Conservation (phyloP, 2,888 invertebrate genomes). For the Agonopterix heracliana region DNA sequence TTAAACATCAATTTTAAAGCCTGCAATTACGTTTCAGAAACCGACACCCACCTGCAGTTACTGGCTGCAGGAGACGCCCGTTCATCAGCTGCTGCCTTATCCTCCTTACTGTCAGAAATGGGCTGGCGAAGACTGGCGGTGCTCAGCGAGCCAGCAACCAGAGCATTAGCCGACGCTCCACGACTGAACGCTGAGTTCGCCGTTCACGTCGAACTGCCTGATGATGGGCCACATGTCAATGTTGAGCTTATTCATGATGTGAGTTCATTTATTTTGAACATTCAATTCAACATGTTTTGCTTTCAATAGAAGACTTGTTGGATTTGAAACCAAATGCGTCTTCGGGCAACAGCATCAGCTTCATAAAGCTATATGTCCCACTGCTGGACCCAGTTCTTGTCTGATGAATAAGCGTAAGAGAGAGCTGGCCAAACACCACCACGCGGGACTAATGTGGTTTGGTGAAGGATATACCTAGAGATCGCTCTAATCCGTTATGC, state of each 20-base stretch:
- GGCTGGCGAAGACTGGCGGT: conserved; percentile 50
- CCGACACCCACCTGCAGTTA: conserved; percentile 17
- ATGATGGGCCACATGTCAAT: conserved; percentile 28
- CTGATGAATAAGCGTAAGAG: too few relatives aligned
- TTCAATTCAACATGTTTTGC: neutral
- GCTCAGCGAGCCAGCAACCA: conserved; percentile 44
- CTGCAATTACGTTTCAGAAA: neutral
- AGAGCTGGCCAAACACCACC: too few relatives aligned
- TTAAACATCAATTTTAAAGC: neutral
- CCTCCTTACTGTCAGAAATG: conserved; percentile 27
- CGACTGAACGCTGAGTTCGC: conserved; percentile 35
- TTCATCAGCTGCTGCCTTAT: conserved; percentile 22
- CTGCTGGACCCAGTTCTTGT: too few relatives aligned
- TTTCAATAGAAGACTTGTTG: too few relatives aligned
- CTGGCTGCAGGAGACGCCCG: conserved; percentile 42
- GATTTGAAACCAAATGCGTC: too few relatives aligned
- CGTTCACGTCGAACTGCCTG: conserved; percentile 42
- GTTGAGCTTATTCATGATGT: conserved; percentile 29
- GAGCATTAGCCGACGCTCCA: conserved; percentile 34
- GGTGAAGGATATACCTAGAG: too few relatives aligned
- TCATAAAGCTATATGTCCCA: too few relatives aligned
- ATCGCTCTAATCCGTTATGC: too few relatives aligned
- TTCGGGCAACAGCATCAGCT: too few relatives aligned
- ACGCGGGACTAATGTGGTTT: too few relatives aligned
- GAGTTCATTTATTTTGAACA: neutral